A percentile compares a stretch with the other conserved stretches of the same genome.
These are phyloP conservation scores for Tenthredo scrophulariae DNA, from an alignment of 2,888 invertebrate genomes.

Conservation along the genomic window DNA sequence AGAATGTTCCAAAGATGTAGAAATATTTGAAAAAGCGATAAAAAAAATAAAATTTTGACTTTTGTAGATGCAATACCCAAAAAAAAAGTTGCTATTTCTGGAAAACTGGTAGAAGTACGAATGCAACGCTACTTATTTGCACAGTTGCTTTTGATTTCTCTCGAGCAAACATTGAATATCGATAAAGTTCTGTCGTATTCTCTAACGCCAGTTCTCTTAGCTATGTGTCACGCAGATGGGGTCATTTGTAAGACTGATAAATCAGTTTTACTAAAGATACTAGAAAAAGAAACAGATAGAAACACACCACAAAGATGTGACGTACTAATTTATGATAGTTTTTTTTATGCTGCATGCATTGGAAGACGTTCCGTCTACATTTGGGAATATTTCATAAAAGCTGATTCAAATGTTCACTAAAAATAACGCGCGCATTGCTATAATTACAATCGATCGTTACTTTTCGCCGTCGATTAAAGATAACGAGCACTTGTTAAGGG, in stretches of 20 bases:
- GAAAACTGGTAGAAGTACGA: not conserved
- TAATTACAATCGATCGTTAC: conserved; percentile 61
- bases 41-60: conserved; percentile 47
- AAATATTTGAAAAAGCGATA: conserved; percentile 51
- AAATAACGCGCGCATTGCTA: conserved; percentile 49
- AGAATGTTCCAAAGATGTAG: conserved; percentile 46
- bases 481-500: conserved; percentile 58
- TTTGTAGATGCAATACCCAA: not conserved
- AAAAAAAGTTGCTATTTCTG: not conserved
- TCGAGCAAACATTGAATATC: conserved; percentile 55
- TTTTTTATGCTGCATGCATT: conserved; percentile 58
- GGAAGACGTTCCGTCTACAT: conserved; percentile 58
- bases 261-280: not conserved
- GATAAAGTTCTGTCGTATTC: conserved; percentile 58
- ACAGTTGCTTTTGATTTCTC: not conserved
- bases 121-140: not conserved
- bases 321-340: conserved; percentile 57
- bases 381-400: conserved; percentile 57
- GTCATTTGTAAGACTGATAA: conserved; percentile 59
- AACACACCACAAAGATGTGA: conserved; percentile 50
- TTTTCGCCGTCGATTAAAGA: conserved; percentile 63
- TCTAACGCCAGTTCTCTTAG: conserved; percentile 58
- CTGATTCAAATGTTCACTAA: conserved; percentile 54
- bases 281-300: not conserved
- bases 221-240: conserved; percentile 60